Percentiles rank a stretch among this genome's conserved stretches.
These are phyloP conservation scores for Oreochromis niloticus DNA, from an alignment of 2,113 vertebrate species.

Conservation along the genomic window DNA sequence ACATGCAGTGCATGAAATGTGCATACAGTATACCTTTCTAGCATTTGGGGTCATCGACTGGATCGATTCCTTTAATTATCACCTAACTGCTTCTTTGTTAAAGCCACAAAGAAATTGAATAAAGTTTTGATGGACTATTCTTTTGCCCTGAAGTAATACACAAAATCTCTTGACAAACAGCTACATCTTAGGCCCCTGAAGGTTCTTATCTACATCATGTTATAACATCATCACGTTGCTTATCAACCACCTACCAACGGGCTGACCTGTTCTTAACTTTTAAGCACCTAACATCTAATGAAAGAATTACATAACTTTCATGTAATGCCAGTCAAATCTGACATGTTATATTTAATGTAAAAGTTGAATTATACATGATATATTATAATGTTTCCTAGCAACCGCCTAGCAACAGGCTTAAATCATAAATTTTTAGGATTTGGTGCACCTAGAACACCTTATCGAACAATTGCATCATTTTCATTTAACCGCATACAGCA, in stretches of 20 bases:
- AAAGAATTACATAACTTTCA: neutral
- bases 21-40: neutral
- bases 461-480: neutral
- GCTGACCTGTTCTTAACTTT: neutral
- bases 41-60: neutral
- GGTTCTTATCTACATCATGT: neutral
- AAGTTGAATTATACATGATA: neutral
- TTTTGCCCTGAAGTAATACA: accelerated
- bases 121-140: neutral
- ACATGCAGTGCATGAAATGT: neutral
- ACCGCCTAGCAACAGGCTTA: neutral
- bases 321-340: neutral
- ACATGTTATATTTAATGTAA: no score
- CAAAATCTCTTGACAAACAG: neutral
- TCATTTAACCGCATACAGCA: no score
- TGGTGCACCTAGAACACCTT: neutral
- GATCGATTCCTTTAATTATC: neutral
- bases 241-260: neutral
- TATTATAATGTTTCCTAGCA: neutral
- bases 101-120: neutral
- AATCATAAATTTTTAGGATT: neutral
- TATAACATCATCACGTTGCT: neutral
- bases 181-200: neutral
- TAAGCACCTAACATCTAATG: neutral
- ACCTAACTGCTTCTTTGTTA: neutral